phyloP scores from a whole-genome alignment of 2,888 invertebrate genomes.

The Cryptocephalus primarius region DNA sequence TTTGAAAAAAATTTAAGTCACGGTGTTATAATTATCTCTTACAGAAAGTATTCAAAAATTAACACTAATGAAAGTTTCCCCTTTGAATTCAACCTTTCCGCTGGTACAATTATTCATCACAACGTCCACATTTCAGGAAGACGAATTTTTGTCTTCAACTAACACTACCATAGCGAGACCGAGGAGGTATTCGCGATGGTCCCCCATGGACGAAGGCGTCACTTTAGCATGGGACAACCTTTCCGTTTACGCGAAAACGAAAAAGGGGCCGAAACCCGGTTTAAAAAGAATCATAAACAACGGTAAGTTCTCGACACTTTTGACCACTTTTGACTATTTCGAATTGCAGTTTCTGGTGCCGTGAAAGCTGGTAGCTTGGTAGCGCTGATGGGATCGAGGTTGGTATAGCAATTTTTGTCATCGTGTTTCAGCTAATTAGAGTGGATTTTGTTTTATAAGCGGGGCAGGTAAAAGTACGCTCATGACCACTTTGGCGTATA shows the following conservation, averaged over 20 bases:
- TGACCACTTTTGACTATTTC: constrained; percentile 1
- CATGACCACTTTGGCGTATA: constrained; percentile 71
- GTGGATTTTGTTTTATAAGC: constrained; percentile 41
- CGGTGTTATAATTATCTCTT: no score
- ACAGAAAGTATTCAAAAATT: no score
- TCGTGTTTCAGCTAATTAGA: neutral
- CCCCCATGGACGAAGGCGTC: constrained; percentile 50
- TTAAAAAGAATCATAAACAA: constrained; percentile 69
- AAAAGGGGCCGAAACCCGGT: constrained; percentile 29
- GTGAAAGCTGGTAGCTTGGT: constrained; percentile 72
- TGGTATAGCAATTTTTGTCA: constrained; percentile 9
- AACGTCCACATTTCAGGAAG: neutral
- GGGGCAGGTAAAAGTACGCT: constrained; percentile 87
- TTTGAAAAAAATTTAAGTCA: no score
- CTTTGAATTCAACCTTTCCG: no score
- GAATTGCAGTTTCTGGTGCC: constrained; percentile 59
- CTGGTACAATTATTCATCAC: no score
- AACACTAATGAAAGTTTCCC: no score
- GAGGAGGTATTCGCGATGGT: constrained; percentile 43
- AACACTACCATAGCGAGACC: constrained; percentile 4
- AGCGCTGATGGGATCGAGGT: constrained; percentile 80
- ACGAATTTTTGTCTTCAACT: constrained; percentile 1
- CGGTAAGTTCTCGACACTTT: constrained; percentile 39
- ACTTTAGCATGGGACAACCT: constrained; percentile 74
- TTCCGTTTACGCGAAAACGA: constrained; percentile 53